Evolutionary conservation across 2,113 vertebrate species (phyloP).

Genomic region (Condylura cristata): DNA sequence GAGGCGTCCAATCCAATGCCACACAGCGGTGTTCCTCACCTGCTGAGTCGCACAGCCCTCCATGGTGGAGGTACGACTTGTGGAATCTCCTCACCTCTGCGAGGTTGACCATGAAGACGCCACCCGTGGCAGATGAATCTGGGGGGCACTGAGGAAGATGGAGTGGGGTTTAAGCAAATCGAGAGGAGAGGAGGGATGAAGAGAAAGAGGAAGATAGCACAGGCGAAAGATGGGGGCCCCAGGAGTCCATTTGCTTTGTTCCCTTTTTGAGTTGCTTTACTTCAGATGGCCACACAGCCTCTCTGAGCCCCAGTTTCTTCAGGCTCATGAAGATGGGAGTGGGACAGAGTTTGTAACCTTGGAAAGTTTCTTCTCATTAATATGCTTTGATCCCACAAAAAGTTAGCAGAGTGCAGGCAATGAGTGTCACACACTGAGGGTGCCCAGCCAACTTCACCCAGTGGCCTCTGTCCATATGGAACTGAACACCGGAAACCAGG

Average conservation of each 20-base stretch:
- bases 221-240: neutral
- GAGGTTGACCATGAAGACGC: neutral
- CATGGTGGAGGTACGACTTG: neutral
- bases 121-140: neutral
- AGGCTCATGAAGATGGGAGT: neutral
- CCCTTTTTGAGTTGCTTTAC: neutral
- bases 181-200: neutral
- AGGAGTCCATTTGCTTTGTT: neutral
- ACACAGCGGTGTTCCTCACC: neutral
- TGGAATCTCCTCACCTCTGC: neutral
- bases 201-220: neutral
- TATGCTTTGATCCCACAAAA: neutral
- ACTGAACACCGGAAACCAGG: neutral
- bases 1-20: neutral
- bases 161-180: neutral
- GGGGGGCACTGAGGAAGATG: neutral
- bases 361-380: neutral
- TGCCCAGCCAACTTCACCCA: neutral
- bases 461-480: neutral
- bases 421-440: rapidly evolving
- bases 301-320: neutral
- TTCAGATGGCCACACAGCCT: neutral
- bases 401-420: too few species aligned
- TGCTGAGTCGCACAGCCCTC: neutral
- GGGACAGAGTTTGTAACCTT: neutral